Evolutionary conservation across 2,113 vertebrate species (phyloP).

Genomic region (Grallaria varia): DNA sequence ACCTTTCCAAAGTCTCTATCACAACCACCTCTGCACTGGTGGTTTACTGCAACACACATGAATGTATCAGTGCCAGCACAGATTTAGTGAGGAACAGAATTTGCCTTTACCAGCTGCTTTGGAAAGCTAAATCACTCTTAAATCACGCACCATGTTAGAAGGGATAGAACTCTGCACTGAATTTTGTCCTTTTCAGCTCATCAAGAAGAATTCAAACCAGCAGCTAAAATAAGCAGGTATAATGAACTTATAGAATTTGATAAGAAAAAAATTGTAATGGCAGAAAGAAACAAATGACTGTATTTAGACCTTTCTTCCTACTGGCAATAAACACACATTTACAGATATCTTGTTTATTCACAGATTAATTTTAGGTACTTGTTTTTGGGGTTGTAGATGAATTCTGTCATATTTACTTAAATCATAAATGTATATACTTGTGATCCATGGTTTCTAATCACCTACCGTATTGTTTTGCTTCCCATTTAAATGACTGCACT

Average conservation of each 20-base stretch:
- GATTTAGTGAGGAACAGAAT: not conserved
- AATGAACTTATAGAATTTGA: not conserved
- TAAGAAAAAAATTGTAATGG: not conserved
- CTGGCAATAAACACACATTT: not conserved
- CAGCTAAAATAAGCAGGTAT: not conserved
- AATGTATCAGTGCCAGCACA: not conserved
- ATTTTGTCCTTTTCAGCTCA: not conserved
- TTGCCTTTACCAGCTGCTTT: slow-evolving; percentile 11
- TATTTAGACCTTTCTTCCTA: not conserved
- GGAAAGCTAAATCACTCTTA: not conserved
- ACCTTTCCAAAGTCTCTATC: not conserved
- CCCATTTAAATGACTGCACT: not conserved
- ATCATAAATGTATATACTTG: not conserved
- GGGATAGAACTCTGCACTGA: not conserved
- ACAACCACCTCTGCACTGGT: not conserved
- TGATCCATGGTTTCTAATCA: not conserved
- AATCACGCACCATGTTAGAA: not conserved
- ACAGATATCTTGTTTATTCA: not conserved
- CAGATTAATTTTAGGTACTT: not conserved
- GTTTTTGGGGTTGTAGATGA: not conserved
- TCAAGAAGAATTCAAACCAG: not conserved
- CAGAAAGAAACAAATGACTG: not conserved
- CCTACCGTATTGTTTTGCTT: not conserved
- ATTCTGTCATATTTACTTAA: not conserved
- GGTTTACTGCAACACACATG: not conserved